Evolutionary conservation across 1,140 invertebrate genomes (phyloP).

Genomic region (Araneus ventricosus): DNA sequence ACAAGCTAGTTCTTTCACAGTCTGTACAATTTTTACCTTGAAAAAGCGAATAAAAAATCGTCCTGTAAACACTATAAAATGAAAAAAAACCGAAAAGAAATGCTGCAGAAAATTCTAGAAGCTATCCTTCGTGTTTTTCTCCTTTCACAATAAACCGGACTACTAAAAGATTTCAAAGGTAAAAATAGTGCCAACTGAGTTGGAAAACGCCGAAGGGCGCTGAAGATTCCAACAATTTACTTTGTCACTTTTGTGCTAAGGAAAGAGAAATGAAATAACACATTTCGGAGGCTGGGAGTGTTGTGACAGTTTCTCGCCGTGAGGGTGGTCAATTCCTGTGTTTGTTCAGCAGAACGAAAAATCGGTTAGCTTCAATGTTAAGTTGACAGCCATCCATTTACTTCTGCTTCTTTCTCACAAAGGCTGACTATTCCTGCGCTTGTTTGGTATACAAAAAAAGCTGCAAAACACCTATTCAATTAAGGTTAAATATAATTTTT

Average conservation of each 20-base stretch:
- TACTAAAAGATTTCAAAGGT: constrained; percentile 7
- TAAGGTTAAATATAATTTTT: too few relatives aligned
- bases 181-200: constrained; percentile 33
- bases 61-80: not conserved
- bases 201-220: not conserved
- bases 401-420: not conserved
- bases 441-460: too few relatives aligned
- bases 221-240: constrained; percentile 33
- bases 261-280: constrained; percentile 26
- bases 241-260: constrained; percentile 32
- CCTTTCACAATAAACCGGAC: not conserved
- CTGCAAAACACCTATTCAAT: too few relatives aligned
- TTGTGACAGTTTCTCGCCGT: constrained; percentile 32
- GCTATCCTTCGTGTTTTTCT: not conserved
- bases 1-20: too few relatives aligned
- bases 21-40: not conserved
- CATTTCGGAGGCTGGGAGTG: not conserved
- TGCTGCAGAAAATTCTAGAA: not conserved
- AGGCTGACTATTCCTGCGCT: too few relatives aligned
- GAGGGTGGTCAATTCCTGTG: constrained; percentile 20
- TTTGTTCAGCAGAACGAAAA: constrained; percentile 30
- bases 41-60: not conserved
- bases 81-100: not conserved
- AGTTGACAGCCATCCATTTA: constrained; percentile 36
- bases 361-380: constrained; percentile 21